Evolutionary conservation across 2,797 vertebrate species (phyloP).

Genomic region (Balearica regulorum): DNA sequence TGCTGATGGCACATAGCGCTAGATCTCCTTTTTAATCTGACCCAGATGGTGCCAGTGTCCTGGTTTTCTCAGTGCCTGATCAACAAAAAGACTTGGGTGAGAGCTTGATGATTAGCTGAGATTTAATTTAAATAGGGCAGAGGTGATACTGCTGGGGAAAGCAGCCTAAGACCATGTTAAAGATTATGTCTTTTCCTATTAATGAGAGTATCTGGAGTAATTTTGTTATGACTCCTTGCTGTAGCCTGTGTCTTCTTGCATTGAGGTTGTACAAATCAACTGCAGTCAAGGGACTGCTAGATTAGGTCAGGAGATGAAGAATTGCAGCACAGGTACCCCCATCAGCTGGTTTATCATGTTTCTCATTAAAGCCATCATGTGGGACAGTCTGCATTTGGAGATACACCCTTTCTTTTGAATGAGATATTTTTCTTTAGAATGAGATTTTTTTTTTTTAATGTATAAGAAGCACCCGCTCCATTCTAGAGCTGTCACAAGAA

Average conservation of each 20-base stretch:
- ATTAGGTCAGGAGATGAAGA: background rate
- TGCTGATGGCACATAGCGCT: background rate
- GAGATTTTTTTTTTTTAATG: background rate
- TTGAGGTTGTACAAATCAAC: background rate
- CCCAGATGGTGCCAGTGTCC: conserved; percentile 1
- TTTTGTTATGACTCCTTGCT: background rate
- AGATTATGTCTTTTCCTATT: background rate
- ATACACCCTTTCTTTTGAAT: background rate
- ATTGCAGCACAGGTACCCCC: background rate
- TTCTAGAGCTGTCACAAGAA: background rate
- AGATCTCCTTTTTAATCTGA: conserved; percentile 31
- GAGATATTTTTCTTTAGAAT: background rate
- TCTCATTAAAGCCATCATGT: background rate
- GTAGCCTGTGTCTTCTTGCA: background rate
- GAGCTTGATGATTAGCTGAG: background rate
- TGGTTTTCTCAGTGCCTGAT: conserved; percentile 25
- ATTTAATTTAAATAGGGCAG: conserved; percentile 29
- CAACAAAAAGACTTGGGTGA: background rate
- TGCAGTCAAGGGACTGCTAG: background rate
- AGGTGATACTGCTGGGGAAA: conserved; percentile 12
- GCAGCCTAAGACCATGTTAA: background rate
- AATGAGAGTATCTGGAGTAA: background rate
- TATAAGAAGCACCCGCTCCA: background rate
- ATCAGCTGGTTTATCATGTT: background rate
- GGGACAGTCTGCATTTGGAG: background rate